Evolutionary conservation across 92 coral and sea anemone genomes (phyloP).

Genomic region (Porites evermanni): DNA sequence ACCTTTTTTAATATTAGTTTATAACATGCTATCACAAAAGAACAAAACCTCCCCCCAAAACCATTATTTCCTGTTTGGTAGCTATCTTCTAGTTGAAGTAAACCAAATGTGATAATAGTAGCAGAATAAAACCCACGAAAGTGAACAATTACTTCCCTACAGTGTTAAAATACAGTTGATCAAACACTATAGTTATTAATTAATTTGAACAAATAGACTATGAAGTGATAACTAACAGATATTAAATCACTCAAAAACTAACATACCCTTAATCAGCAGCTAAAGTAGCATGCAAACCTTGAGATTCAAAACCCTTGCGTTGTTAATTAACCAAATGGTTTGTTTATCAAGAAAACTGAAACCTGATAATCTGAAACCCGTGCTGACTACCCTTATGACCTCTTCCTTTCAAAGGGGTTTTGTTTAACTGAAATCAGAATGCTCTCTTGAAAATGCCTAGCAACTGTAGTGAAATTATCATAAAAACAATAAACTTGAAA

Average conservation of each 20-base stretch:
- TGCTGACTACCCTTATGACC: conserved; percentile 34
- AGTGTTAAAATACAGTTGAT: not conserved
- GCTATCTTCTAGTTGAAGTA: not conserved
- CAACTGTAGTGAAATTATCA: conserved; percentile 39
- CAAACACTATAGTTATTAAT: conserved; percentile 25
- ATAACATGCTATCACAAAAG: not conserved
- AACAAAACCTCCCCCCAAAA: not conserved
- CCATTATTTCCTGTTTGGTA: not conserved
- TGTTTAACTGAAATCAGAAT: conserved; percentile 43
- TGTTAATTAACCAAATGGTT: conserved; percentile 2
- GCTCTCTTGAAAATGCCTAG: conserved; percentile 49
- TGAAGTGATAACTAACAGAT: conserved; percentile 15
- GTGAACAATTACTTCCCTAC: not conserved
- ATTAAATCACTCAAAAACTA: not conserved
- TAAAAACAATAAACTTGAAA: conserved; percentile 9
- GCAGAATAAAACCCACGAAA: not conserved
- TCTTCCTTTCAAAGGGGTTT: conserved; percentile 32
- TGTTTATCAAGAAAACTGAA: conserved; percentile 10
- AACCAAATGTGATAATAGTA: not conserved
- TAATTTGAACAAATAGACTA: conserved; percentile 5
- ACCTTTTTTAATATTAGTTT: not conserved
- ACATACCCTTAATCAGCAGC: conserved; percentile 13
- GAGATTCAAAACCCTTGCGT: not conserved
- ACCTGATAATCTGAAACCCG: conserved; percentile 8
- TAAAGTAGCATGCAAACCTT: not conserved